A percentile compares a stretch with the other conserved stretches of the same genome.
phyloP scores from a whole-genome alignment of 1,140 invertebrate species.

The Trachymyrmex cornetzi region DNA sequence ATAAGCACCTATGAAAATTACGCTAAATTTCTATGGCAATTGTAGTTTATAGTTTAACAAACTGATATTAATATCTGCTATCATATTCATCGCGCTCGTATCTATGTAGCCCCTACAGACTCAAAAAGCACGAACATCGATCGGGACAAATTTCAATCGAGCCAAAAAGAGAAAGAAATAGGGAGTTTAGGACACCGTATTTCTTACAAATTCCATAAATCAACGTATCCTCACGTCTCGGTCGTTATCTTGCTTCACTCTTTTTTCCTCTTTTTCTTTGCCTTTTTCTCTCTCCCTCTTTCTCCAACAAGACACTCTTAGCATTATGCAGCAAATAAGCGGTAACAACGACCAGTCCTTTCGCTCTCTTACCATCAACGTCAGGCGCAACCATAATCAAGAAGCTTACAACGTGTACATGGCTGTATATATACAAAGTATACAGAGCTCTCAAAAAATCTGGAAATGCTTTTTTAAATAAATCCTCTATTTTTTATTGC shows the following conservation, averaged over 20 bases:
- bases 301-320: conserved; percentile 55
- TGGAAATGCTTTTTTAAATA: no score
- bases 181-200: conserved; percentile 25
- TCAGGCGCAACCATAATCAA: conserved; percentile 60
- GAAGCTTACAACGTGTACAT: conserved; percentile 30
- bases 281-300: background rate
- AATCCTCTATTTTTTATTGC: no score
- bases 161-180: background rate
- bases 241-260: conserved; percentile 58
- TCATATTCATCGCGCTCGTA: background rate
- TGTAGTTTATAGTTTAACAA: conserved; percentile 35
- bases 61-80: conserved; percentile 41
- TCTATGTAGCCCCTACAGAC: no score
- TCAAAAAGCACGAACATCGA: conserved; percentile 1
- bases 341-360: conserved; percentile 64
- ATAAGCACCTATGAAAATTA: conserved; percentile 24
- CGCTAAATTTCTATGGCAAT: conserved; percentile 22
- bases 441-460: no score
- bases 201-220: conserved; percentile 72
- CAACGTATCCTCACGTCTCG: conserved; percentile 71
- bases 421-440: background rate
- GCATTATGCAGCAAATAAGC: conserved; percentile 76
- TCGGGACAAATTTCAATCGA: conserved; percentile 22
- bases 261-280: conserved; percentile 9
- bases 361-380: conserved; percentile 8